These are phyloP conservation scores for Clunio marinus DNA, from an alignment of 2,888 invertebrate species.

Conservation along the genomic window DNA sequence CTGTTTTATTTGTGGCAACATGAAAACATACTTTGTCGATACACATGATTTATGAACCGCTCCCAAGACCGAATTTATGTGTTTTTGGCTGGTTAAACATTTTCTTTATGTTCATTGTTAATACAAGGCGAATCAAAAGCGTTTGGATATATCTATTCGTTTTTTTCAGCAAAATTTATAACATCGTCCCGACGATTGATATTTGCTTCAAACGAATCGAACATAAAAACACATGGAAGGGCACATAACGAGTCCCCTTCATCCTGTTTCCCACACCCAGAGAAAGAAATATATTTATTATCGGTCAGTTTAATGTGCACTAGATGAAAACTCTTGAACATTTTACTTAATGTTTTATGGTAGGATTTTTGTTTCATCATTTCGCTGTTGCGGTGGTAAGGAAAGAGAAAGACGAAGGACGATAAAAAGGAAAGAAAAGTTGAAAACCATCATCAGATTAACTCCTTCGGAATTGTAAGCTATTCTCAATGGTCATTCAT, in stretches of 20 bases:
- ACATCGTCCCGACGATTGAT: conserved; percentile 2
- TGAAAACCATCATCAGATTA: conserved; percentile 30
- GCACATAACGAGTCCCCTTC: neutral
- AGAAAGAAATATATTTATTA: neutral
- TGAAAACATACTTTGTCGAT: neutral
- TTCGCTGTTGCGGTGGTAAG: too few relatives aligned
- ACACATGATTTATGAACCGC: conserved; percentile 27
- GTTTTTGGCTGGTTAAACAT: conserved; percentile 35
- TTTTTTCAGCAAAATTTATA: conserved; percentile 8
- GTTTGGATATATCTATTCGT: too few relatives aligned
- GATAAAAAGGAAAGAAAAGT: neutral
- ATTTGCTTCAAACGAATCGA: neutral
- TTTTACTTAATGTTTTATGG: conserved; percentile 10
- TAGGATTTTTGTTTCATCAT: conserved; percentile 3
- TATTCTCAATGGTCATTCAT: conserved; percentile 34
- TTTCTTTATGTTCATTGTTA: conserved; percentile 19
- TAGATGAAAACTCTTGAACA: conserved; percentile 2
- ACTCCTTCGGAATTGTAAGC: conserved; percentile 13
- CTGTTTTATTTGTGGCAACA: neutral
- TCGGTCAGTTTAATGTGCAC: conserved; percentile 2
- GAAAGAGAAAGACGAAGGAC: neutral
- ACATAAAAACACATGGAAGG: neutral
- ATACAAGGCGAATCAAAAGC: conserved; percentile 2
- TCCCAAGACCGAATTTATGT: conserved; percentile 23
- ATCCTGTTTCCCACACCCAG: neutral